phyloP scores from a whole-genome alignment of 1,140 invertebrate species.

The Manduca sexta region DNA sequence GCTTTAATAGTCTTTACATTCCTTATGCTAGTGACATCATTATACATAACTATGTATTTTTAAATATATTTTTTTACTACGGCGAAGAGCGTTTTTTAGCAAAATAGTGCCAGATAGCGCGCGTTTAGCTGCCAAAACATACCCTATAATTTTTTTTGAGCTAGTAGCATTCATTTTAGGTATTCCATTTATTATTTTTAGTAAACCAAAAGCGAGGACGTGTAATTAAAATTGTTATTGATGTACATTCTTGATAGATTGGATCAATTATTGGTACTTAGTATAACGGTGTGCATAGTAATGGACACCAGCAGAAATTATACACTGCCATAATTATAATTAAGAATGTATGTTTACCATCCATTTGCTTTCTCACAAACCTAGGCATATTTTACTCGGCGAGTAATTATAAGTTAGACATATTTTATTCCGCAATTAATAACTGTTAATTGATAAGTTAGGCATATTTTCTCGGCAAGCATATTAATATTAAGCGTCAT shows the following conservation, averaged over 20 bases:
- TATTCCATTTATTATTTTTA: not conserved
- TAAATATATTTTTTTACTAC: no score
- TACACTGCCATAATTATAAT: conserved; percentile 21
- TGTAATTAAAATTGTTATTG: conserved; percentile 23
- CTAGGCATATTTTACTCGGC: no score
- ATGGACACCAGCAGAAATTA: conserved; percentile 13
- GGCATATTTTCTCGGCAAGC: no score
- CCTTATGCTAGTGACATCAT: no score
- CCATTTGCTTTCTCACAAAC: not conserved
- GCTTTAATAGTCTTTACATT: no score
- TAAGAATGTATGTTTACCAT: no score
- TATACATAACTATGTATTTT: no score
- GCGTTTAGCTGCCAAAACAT: not conserved
- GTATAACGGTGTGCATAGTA: conserved; percentile 10
- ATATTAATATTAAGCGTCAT: not conserved
- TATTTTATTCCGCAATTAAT: no score
- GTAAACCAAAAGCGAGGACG: conserved; percentile 4
- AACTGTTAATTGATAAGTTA: no score
- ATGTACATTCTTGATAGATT: conserved; percentile 40
- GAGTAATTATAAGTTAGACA: no score
- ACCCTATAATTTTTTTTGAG: not conserved
- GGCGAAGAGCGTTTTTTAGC: no score
- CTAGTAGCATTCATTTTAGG: no score
- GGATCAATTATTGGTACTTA: conserved; percentile 67
- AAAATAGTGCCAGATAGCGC: not conserved